These are phyloP conservation scores for Otolemur crassicaudatus DNA, from an alignment of 2,797 vertebrate species.

Conservation along the genomic window DNA sequence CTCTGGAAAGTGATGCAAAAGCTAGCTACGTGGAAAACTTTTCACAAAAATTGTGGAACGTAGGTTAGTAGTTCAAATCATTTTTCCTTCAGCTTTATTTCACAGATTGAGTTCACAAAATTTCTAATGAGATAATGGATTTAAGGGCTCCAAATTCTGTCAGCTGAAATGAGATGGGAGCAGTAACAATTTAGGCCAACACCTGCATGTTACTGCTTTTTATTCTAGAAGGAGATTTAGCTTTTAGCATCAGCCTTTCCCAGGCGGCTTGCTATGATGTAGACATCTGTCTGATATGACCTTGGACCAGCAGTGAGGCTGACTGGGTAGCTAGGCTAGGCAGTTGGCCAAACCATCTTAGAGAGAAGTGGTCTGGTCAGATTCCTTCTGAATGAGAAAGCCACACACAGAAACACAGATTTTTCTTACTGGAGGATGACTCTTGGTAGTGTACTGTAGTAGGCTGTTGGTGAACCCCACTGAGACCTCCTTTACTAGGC, in stretches of 20 bases:
- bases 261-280: neutral
- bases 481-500: neutral
- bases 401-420: neutral
- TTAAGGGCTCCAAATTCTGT: slow-evolving; percentile 54
- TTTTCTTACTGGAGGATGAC: slow-evolving; percentile 27
- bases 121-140: slow-evolving; percentile 42
- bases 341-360: slow-evolving; percentile 40
- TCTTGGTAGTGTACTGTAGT: neutral
- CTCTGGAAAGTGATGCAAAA: slow-evolving; percentile 26
- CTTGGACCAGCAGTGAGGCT: slow-evolving; percentile 27
- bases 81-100: slow-evolving; percentile 55
- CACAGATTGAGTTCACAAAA: slow-evolving; percentile 53
- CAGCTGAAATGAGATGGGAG: slow-evolving; percentile 28
- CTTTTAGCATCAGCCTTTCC: slow-evolving; percentile 46
- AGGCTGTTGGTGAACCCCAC: neutral
- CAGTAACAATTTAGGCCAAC: slow-evolving; percentile 48
- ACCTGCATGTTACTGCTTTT: slow-evolving; percentile 37
- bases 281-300: slow-evolving; percentile 40
- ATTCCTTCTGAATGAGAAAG: slow-evolving; percentile 49
- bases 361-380: slow-evolving; percentile 33
- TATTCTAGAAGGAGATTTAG: slow-evolving; percentile 45
- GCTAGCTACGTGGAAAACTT: neutral
- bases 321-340: slow-evolving; percentile 23
- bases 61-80: neutral
- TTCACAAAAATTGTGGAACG: neutral